A percentile compares a stretch with the other conserved stretches of the same genome.
Conservation (phyloP, 2,113 vertebrate species). For the Cyanocitta stelleri region DNA sequence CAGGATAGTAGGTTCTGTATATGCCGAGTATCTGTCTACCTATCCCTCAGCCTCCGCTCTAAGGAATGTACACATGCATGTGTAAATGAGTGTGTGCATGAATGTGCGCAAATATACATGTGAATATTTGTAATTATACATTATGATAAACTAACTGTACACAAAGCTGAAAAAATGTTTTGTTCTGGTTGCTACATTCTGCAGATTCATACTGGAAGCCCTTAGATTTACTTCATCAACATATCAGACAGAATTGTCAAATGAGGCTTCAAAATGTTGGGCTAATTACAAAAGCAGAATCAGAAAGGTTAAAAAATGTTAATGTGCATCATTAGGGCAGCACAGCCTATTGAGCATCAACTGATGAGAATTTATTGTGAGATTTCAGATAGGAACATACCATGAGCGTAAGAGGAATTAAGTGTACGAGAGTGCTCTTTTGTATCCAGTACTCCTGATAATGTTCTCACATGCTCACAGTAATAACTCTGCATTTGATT, state of each 20-base stretch:
- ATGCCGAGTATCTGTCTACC: neutral
- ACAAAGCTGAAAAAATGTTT: neutral
- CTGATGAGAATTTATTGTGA: conserved; percentile 35
- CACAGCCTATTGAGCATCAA: neutral
- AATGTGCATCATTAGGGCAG: neutral
- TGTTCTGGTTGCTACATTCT: neutral
- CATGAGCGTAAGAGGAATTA: neutral
- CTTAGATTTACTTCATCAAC: neutral
- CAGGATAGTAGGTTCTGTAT: neutral
- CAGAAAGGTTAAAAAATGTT: conserved; percentile 15
- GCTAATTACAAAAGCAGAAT: conserved; percentile 7
- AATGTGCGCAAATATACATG: neutral
- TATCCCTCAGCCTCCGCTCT: neutral
- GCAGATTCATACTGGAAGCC: neutral
- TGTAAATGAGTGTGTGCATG: neutral
- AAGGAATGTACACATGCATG: neutral
- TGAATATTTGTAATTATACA: neutral
- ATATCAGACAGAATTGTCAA: neutral
- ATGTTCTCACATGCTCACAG: neutral
- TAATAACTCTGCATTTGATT: conserved; percentile 13
- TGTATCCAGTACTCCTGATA: neutral
- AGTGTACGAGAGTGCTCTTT: neutral
- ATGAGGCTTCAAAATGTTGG: neutral
- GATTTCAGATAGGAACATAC: neutral
- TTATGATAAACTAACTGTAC: neutral